Conservation (phyloP, 2,888 invertebrate species). For the Danaus chrysippus region DNA sequence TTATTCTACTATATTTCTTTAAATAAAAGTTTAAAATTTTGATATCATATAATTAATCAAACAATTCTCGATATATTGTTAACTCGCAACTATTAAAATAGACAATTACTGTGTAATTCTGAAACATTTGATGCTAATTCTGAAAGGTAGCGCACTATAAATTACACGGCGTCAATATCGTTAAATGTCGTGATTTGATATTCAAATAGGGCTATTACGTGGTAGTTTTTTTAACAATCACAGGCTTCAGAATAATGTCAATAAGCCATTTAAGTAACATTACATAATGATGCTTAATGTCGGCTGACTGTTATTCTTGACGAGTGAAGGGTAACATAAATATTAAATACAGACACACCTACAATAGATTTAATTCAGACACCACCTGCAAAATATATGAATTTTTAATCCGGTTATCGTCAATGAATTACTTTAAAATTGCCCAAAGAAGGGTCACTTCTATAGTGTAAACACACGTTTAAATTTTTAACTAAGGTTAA, state of each 20-base stretch:
- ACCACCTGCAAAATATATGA: neutral
- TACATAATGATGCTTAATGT: slow-evolving; percentile 19
- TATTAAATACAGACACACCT: neutral
- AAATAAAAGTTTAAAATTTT: no score
- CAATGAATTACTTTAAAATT: neutral
- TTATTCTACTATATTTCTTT: no score
- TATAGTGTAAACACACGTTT: no score
- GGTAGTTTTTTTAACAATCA: slow-evolving; percentile 13
- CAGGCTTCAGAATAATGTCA: slow-evolving; percentile 18
- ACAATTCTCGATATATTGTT: no score
- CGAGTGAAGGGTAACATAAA: neutral
- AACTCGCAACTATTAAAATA: slow-evolving; percentile 7
- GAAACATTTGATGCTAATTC: neutral
- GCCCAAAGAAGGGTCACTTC: neutral
- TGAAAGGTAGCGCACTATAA: neutral
- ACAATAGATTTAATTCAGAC: neutral
- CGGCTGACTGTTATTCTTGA: neutral
- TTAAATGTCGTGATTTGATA: slow-evolving; percentile 14
- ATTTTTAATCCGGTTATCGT: neutral
- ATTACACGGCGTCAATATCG: slow-evolving; percentile 4
- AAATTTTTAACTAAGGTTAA: no score
- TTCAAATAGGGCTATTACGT: slow-evolving; percentile 19
- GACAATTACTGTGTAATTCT: neutral
- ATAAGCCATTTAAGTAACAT: slow-evolving; percentile 15
- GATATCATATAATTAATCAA: no score